Percentiles rank a stretch among this genome's conserved stretches.
These are phyloP conservation scores for Todiramphus chloris DNA, from an alignment of 2,113 vertebrate species.

Conservation along the genomic window DNA sequence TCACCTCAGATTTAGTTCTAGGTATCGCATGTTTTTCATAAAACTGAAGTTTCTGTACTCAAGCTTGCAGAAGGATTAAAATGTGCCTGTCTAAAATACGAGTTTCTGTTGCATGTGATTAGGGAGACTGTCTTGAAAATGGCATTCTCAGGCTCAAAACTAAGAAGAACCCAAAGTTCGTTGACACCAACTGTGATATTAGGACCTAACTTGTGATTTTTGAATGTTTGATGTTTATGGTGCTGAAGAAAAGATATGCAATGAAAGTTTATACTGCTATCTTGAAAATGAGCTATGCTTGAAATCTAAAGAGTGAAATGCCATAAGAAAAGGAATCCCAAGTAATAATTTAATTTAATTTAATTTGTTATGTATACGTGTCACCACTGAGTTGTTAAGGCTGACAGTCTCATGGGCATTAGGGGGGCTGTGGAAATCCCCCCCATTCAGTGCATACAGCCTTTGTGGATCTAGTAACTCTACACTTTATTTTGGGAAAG, in stretches of 20 bases:
- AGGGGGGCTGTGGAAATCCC: neutral
- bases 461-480: neutral
- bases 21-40: rapidly evolving
- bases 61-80: neutral
- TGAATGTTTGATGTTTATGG: neutral
- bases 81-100: neutral
- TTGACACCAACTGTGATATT: neutral
- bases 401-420: neutral
- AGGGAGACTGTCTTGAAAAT: neutral
- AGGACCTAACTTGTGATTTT: neutral
- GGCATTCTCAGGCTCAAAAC: neutral
- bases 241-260: neutral
- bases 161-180: neutral
- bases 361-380: neutral
- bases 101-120: neutral
- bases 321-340: neutral
- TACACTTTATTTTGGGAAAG: neutral
- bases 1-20: neutral
- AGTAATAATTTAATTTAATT: neutral
- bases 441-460: neutral
- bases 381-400: neutral
- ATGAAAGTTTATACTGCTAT: neutral
- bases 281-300: neutral
- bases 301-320: neutral
- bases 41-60: neutral